Conservation (phyloP, 2,797 vertebrate genomes). For the Cirrhinus mrigala region DNA sequence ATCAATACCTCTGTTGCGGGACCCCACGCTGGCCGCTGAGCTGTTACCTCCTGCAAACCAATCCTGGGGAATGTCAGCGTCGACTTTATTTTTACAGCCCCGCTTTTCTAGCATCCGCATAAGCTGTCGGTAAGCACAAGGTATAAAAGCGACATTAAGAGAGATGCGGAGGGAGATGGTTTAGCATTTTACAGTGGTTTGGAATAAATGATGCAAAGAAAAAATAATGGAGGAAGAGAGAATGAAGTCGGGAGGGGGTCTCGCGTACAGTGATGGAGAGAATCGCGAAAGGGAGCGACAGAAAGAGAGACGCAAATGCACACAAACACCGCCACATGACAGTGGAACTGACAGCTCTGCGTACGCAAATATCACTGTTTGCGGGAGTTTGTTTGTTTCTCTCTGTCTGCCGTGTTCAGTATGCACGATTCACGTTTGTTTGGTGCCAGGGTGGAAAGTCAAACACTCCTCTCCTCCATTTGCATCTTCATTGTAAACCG, state of each 20-base stretch:
- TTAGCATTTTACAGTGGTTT: conserved; percentile 23
- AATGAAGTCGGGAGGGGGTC: background rate
- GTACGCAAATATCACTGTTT: conserved; percentile 33
- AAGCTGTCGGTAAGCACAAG: conserved; percentile 9
- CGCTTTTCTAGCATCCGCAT: background rate
- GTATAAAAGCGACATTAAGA: conserved; percentile 6
- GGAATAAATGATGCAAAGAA: conserved; percentile 26
- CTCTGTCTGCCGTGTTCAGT: conserved; percentile 20
- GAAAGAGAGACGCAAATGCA: conserved; percentile 22
- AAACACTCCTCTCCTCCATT: conserved; percentile 40
- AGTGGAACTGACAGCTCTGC: conserved; percentile 18
- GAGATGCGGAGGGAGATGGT: background rate
- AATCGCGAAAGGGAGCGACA: background rate
- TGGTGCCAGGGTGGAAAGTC: conserved; percentile 32
- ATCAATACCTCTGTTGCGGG: conserved; percentile 46
- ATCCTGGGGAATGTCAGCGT: background rate
- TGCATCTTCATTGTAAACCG: conserved; percentile 32
- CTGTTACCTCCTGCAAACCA: conserved; percentile 37
- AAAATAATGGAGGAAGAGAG: conserved; percentile 4
- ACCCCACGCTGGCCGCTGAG: conserved; percentile 3
- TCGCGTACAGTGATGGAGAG: background rate
- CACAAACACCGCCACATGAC: conserved; percentile 32
- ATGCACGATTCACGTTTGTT: conserved; percentile 40
- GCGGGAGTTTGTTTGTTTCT: conserved; percentile 44
- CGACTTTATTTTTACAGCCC: conserved; percentile 13